Base-by-base conservation (phyloP, 2,888 invertebrate species). In the Metacarcinus magister region DNA sequence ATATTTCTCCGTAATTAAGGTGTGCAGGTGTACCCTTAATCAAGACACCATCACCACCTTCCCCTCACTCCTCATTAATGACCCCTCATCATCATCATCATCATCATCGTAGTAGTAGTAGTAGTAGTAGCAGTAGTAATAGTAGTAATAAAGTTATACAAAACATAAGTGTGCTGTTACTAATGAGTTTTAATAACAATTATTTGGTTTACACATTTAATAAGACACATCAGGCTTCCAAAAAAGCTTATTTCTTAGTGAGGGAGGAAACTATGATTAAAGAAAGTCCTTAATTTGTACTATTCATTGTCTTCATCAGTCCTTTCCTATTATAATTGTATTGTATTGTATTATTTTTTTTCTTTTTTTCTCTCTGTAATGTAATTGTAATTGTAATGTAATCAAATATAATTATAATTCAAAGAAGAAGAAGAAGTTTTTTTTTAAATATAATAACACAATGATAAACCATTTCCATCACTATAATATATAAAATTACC, bases 211-310 rank as follows among this genome's bases (percentile, higher is more conserved):
- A 93, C 75, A 93, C 93, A 93, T 93, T 93, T 93, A 93, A 93
- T 93, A 93, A 93, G 93, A 93, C 93, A 93, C 93, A 93, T 93
- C 93, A 93, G 93, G 93, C 43, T 93, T 93, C 67, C 75, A 93
- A 93, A 93, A 93, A 93, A 93, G 93, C 93, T 93, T 93, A 93
- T 48, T 67, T 93, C 93, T 93, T 93, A 93, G n/a, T 93, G 93
- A 93, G 93, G 93, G 93, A 93, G 75, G 28, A 93, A 93, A 93
- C 93, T 93, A 93, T 75, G 75, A 67, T 93, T 93, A 93, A 93
- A 93, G 93, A 93, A 93, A 93, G 93, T 93, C 93, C 93, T 93
- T 93, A 93, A n/a, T 93, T 93, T 93, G 93, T 93, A 93, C 93
- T 93, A 75, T 93, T 39, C 93, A 75, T 93, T 93, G 67, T 93